Percentiles rank a stretch among this genome's conserved stretches.
Conservation (phyloP, 1,140 invertebrate genomes). For the Euborellia annulipes region DNA sequence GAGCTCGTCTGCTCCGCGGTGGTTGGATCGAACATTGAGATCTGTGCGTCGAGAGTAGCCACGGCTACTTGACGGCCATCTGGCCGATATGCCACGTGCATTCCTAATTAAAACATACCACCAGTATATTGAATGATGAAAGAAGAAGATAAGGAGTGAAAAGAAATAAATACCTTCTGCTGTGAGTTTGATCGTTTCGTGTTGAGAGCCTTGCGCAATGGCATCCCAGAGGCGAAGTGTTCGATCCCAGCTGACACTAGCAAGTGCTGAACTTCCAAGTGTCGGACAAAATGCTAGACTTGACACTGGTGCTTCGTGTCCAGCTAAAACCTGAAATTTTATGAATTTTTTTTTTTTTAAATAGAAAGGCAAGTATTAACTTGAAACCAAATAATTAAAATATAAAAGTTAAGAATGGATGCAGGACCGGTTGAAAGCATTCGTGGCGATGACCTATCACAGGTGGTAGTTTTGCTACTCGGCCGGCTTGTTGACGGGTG, state of each 20-base stretch:
- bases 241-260: slow-evolving; percentile 88
- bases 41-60: slow-evolving; percentile 75
- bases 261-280: slow-evolving; percentile 52
- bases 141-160: too few relatives aligned
- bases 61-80: slow-evolving; percentile 85
- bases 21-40: slow-evolving; percentile 65
- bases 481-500: too few relatives aligned
- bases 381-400: too few relatives aligned
- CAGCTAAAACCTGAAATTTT: slow-evolving; percentile 51
- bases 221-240: slow-evolving; percentile 85
- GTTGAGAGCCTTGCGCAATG: slow-evolving; percentile 60
- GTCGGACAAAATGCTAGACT: slow-evolving; percentile 65
- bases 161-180: too few relatives aligned
- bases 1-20: slow-evolving; percentile 41
- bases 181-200: slow-evolving; percentile 63
- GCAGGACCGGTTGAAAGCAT: too few relatives aligned
- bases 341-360: too few relatives aligned
- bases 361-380: too few relatives aligned
- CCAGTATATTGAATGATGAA: too few relatives aligned
- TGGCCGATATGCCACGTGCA: slow-evolving; percentile 69
- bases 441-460: too few relatives aligned
- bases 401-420: too few relatives aligned
- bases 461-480: too few relatives aligned
- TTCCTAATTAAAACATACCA: slow-evolving; percentile 26
- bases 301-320: slow-evolving; percentile 83